Evolutionary conservation across 2,888 invertebrate genomes (phyloP), one percentile per base, ranked within the genome.

Genomic region (Prosapia bicincta): DNA sequence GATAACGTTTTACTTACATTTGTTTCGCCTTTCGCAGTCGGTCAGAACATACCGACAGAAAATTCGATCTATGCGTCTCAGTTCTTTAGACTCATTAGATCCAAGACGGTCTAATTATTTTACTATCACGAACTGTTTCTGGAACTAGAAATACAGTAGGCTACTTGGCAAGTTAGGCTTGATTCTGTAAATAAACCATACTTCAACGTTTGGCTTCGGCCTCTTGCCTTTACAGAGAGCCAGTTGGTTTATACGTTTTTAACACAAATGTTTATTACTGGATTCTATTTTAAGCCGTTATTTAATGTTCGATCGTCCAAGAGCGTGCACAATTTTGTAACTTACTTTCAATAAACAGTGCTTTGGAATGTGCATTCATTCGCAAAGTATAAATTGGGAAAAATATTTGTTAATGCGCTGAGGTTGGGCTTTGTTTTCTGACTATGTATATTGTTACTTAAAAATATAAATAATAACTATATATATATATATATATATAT

Each of bases 161-260:
- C n/a, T n/a, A n/a, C n/a, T n/a, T 54, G n/a, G 54, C 54, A 20
- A 54, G 54, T 13, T 9, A 54, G 20, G 3, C 3, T 15, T 38
- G 54, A 54, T 20, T 13, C 20, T 54, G 54, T 54, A 54, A 54
- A 54, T 54, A 54, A 54, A 54, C 54, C 54, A 54, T 54, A 54
- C 54, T 54, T 54, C 54, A 54, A 54, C 54, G 54, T 54, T 54
- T 54, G 54, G 54, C 54, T 54, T 54, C 54, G 54, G 54, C n/a
- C 54, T 54, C 54, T 54, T 54, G n/a, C 54, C 54, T 54, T 54
- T 54, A 54, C 7, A 54, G 54, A 54, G 20, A 54, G 54, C 54
- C 54, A 54, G 54, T 54, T 20, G 54, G 54, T 54, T 54, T 54
- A 54, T 54, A 54, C 54, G 54, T 20, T 54, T 54, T 54, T n/a